phyloP scores from a whole-genome alignment of 2,888 invertebrate species.

The Smittia sp. region DNA sequence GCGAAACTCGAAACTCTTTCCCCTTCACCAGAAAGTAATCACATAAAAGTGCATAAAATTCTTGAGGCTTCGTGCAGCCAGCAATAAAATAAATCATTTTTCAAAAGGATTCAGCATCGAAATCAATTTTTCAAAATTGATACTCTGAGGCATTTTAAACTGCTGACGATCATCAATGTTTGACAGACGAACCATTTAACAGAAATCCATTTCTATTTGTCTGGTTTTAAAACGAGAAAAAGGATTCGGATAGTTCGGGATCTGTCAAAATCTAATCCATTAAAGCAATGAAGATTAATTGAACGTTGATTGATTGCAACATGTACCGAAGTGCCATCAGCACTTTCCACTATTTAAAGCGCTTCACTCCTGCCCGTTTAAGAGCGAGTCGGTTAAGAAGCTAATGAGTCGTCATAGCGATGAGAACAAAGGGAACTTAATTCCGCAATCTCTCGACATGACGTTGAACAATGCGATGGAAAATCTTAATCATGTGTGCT shows the following conservation, averaged over 20 bases:
- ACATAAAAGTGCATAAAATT: constrained; percentile 3
- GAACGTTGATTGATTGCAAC: constrained; percentile 32
- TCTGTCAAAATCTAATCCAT: constrained; percentile 23
- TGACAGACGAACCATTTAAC: background rate
- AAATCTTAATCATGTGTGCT: constrained; percentile 28
- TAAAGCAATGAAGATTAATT: constrained; percentile 36
- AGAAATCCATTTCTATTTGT: background rate
- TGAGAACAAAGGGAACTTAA: background rate
- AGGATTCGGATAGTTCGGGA: constrained; percentile 12
- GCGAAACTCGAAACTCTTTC: too few relatives aligned
- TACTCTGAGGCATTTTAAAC: constrained; percentile 12
- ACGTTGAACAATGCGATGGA: background rate
- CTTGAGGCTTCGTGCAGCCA: background rate
- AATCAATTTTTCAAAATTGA: background rate
- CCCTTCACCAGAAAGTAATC: background rate
- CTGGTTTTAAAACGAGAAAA: background rate
- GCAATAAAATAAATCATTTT: constrained; percentile 22
- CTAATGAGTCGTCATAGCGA: background rate
- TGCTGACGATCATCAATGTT: constrained; percentile 18
- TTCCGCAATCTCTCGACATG: background rate
- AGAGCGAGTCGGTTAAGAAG: background rate
- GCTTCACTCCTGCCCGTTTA: background rate
- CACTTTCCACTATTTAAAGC: background rate
- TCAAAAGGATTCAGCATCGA: background rate
- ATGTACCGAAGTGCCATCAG: background rate